These are phyloP conservation scores for Andrena fulva DNA, from an alignment of 2,888 invertebrate genomes.

Conservation along the genomic window DNA sequence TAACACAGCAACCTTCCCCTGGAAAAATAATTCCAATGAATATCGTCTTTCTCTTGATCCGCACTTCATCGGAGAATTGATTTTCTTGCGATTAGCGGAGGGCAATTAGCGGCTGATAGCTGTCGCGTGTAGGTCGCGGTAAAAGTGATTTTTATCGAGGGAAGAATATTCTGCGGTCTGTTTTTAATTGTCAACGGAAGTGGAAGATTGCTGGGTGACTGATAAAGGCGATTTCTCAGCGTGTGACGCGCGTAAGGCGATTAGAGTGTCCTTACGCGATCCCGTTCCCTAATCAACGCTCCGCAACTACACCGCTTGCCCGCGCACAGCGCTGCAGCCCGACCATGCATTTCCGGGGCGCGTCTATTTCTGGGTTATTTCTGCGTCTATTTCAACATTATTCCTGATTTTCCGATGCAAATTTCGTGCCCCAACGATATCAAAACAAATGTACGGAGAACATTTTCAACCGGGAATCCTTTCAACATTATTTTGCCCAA, in stretches of 20 bases:
- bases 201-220: not conserved
- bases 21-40: no score
- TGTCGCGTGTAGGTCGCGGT: not conserved
- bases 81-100: not conserved
- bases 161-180: conserved; percentile 11
- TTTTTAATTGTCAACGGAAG: conserved; percentile 26
- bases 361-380: no score
- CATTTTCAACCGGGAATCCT: conserved; percentile 30
- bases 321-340: not conserved
- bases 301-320: not conserved
- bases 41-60: no score
- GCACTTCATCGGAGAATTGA: not conserved
- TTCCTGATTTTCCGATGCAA: conserved; percentile 3
- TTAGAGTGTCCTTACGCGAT: conserved; percentile 1
- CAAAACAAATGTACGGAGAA: conserved; percentile 3
- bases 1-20: no score
- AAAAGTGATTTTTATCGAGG: conserved; percentile 6
- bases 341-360: not conserved
- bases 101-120: not conserved
- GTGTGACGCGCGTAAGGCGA: conserved; percentile 7
- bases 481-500: conserved; percentile 23
- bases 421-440: not conserved
- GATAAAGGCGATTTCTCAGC: conserved; percentile 28
- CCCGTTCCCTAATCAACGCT: not conserved
- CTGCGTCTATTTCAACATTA: not conserved